phyloP scores from a whole-genome alignment of 2,797 vertebrate genomes.

The Falco cherrug region DNA sequence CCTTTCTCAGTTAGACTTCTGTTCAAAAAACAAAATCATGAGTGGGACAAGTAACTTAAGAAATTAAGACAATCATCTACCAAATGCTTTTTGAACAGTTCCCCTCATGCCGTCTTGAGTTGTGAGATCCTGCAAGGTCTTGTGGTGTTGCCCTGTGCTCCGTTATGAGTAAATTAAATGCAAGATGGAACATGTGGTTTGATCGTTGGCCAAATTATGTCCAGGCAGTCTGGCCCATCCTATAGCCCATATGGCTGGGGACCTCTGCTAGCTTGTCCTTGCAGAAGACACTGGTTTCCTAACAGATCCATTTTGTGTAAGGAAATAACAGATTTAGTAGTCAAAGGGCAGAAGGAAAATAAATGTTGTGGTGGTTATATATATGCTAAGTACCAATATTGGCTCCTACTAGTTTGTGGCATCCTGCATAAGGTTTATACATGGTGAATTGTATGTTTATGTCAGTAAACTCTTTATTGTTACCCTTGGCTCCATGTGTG shows the following conservation, averaged over 20 bases:
- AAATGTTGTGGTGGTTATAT: fast-evolving
- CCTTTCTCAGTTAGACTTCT: background rate
- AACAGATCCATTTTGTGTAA: background rate
- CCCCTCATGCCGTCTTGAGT: background rate
- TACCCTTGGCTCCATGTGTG: fast-evolving
- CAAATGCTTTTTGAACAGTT: background rate
- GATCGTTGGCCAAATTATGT: background rate
- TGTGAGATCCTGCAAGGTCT: background rate
- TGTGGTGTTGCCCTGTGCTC: fast-evolving
- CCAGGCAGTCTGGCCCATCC: background rate
- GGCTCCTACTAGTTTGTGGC: background rate
- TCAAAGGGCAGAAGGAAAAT: background rate
- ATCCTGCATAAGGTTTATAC: background rate
- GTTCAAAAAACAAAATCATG: background rate
- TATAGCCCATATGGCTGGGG: background rate
- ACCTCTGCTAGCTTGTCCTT: background rate
- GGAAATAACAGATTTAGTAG: background rate
- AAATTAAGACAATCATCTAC: background rate
- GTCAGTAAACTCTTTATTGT: background rate
- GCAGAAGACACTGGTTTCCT: background rate
- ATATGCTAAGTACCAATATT: fast-evolving
- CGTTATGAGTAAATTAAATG: background rate
- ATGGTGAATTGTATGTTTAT: background rate
- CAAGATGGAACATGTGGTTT: background rate
- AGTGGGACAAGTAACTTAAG: background rate